Base-by-base conservation (phyloP, 1,140 invertebrate species). In the Formica selysi region DNA sequence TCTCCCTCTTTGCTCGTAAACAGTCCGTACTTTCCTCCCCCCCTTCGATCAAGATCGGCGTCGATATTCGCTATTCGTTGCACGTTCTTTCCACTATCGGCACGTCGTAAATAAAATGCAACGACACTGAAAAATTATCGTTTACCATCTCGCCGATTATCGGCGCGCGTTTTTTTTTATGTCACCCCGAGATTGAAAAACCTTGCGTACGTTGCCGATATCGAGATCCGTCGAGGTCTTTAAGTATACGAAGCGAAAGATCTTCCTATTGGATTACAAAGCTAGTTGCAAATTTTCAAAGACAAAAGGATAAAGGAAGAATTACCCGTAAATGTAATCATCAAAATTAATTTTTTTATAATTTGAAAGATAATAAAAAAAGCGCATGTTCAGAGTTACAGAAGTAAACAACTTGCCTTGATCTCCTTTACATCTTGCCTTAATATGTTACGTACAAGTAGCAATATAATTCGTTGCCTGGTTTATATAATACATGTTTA, bases 31-130 rank as follows among this genome's bases (percentile, higher is more conserved):
- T 87, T 89, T 89, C 65, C 86, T 76, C 59, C 57, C 22, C 32
- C 76, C 90, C 88, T 91, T 88, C 90, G 83, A 93, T 93, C 91
- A 4, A 51, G 13, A 51, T 51, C 48, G 48, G 87, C 29, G 71
- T 70, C 87, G 91, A 91, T 92, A 92, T 93, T 91, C 87, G 84
- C 85, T 64, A 92, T 89, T 91, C 91, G 88, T 88, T 91, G 90
- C 92, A 92, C 92, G 92, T 91, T 93, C 91, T 89, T 91, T 92
- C 91, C 91, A 93, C 93, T 93, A 93, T 84, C 79, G 89, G 76
- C 89, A 88, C 85, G 85, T 87, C 78, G 91, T 93, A 92, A 93
- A 93, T 93, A 93, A 93, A 90, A 88, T 87, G 85, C 88, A 87
- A 92, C 90, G 86, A 84, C 87, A 85, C 79, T 59, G 90, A 86